phyloP scores from a whole-genome alignment of 1,140 invertebrate species.

The Lordiphosa mommai region DNA sequence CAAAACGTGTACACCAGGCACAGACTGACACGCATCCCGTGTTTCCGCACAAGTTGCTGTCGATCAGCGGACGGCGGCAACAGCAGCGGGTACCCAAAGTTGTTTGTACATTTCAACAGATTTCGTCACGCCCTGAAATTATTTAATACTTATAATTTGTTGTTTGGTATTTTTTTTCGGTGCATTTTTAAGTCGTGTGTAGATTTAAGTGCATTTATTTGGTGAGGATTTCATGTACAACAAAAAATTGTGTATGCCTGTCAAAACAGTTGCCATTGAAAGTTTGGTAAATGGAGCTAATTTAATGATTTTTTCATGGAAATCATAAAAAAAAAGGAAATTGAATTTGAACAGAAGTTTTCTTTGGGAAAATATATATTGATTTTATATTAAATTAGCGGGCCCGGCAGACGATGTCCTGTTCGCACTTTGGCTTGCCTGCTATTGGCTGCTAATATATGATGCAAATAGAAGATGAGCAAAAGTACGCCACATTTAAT shows the following conservation, averaged over 20 bases:
- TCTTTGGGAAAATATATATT: too few relatives aligned
- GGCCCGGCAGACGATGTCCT: too few relatives aligned
- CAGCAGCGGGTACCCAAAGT: slow-evolving; percentile 35
- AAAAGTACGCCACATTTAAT: too few relatives aligned
- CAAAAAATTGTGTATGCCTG: slow-evolving; percentile 32
- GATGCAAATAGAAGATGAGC: too few relatives aligned
- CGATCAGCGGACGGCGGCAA: slow-evolving; percentile 37
- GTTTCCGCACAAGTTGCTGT: slow-evolving; percentile 73
- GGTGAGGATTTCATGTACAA: slow-evolving; percentile 14
- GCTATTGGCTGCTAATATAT: too few relatives aligned
- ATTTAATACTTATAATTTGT: slow-evolving; percentile 40
- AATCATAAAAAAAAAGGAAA: too few relatives aligned
- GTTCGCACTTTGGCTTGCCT: too few relatives aligned
- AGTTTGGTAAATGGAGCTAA: too few relatives aligned
- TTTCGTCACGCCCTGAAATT: slow-evolving; percentile 65
- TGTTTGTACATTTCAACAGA: slow-evolving; percentile 60
- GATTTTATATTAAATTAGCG: too few relatives aligned
- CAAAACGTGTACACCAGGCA: slow-evolving; percentile 50
- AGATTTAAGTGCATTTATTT: slow-evolving; percentile 17
- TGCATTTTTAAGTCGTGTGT: slow-evolving; percentile 35
- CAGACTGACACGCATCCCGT: slow-evolving; percentile 26
- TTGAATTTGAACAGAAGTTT: too few relatives aligned
- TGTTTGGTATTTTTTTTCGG: slow-evolving; percentile 10
- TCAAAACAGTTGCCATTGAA: slow-evolving; percentile 15
- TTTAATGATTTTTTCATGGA: background rate